Conservation (phyloP, 30 jellyfish, hydroid and myxozoan genomes). For the Rhopilema esculentum region DNA sequence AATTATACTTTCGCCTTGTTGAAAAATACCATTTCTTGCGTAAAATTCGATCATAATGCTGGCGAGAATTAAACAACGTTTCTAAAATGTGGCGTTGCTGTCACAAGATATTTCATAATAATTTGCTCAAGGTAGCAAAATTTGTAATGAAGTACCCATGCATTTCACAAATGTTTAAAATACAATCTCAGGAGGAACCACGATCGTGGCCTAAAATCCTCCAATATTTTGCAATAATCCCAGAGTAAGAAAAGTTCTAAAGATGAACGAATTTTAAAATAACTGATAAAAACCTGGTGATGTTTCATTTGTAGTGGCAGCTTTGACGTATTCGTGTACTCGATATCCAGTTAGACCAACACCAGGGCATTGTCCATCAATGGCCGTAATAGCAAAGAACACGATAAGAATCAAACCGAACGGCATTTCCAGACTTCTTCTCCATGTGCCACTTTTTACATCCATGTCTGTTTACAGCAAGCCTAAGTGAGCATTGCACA, state of each 20-base stretch:
- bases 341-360: neutral
- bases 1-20: no score
- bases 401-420: neutral
- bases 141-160: no score
- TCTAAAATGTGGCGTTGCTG: no score
- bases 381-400: neutral
- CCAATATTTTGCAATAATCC: neutral
- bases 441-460: neutral
- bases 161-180: no score
- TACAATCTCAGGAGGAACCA: no score
- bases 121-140: no score
- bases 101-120: no score
- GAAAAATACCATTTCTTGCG: no score
- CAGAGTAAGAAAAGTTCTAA: neutral
- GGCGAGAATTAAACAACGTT: no score
- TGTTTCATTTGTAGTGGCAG: neutral
- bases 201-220: no score
- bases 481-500: conserved; percentile 8
- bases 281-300: neutral
- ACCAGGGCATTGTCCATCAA: neutral
- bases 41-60: no score
- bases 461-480: neutral
- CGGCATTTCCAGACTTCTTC: neutral
- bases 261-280: neutral
- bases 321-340: neutral